These are phyloP conservation scores for Indicator indicator DNA, from an alignment of 2,113 vertebrate genomes.

Conservation along the genomic window DNA sequence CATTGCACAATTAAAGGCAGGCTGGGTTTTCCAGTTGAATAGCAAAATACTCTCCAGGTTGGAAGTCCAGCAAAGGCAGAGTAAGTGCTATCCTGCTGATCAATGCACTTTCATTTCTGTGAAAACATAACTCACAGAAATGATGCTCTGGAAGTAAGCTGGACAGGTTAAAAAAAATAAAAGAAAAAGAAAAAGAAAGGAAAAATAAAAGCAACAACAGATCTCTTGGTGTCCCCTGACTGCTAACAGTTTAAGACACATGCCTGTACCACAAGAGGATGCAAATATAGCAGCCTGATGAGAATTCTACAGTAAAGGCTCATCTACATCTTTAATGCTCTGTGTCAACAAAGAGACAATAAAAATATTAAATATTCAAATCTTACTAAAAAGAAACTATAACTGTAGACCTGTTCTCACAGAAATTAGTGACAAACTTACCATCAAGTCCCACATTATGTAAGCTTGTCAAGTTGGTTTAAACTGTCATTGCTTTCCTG, in stretches of 20 bases:
- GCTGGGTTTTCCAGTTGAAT: background rate
- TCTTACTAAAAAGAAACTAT: background rate
- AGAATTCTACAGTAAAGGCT: background rate
- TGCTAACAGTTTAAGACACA: background rate
- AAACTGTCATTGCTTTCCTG: background rate
- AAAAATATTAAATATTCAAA: conserved; percentile 13
- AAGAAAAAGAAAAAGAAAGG: background rate
- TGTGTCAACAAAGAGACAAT: background rate
- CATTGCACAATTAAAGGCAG: background rate
- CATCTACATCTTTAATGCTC: background rate
- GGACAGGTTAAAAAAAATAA: too few species aligned
- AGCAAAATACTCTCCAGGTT: background rate
- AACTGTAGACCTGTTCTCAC: background rate
- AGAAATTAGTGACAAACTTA: background rate
- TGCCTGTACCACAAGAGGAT: background rate
- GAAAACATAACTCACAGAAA: background rate
- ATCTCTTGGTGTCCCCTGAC: background rate
- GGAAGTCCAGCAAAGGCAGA: background rate
- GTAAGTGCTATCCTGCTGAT: background rate
- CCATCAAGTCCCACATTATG: background rate
- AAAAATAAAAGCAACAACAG: fast-evolving
- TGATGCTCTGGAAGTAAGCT: background rate
- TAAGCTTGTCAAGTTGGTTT: background rate
- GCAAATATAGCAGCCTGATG: background rate
- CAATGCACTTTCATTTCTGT: background rate